These are phyloP conservation scores for Exephanes ischioxanthus DNA, from an alignment of 2,888 invertebrate species.

Conservation along the genomic window DNA sequence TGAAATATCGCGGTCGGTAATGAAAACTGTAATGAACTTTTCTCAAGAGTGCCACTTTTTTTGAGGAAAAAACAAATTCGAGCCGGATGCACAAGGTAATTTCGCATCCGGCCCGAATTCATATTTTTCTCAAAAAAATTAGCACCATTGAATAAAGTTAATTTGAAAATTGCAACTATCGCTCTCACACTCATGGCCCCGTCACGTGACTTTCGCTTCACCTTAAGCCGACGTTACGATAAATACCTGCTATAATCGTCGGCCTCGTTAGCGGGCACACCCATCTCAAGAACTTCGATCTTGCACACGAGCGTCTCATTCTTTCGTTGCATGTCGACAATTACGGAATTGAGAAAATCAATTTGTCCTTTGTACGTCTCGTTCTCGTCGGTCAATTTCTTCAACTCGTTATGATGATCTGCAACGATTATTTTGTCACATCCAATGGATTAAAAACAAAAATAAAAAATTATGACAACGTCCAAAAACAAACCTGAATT, in stretches of 20 bases:
- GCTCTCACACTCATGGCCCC: no score
- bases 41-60: no score
- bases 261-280: constrained; percentile 85
- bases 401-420: constrained; percentile 68
- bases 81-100: no score
- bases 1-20: no score
- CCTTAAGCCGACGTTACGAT: background rate
- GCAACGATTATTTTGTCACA: constrained; percentile 27
- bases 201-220: background rate
- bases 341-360: constrained; percentile 97
- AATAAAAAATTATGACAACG: constrained; percentile 48
- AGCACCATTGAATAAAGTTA: no score
- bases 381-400: constrained; percentile 87
- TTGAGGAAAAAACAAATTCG: no score
- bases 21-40: no score
- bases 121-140: no score
- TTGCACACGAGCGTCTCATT: constrained; percentile 93
- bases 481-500: constrained; percentile 71
- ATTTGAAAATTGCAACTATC: no score
- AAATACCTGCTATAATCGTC: constrained; percentile 85
- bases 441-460: constrained; percentile 47
- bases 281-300: constrained; percentile 92
- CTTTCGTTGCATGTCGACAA: constrained; percentile 97
- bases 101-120: no score
- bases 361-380: constrained; percentile 90